Evolutionary conservation across 2,888 invertebrate species (phyloP).

Genomic region (Holacanthella duospinosa): DNA sequence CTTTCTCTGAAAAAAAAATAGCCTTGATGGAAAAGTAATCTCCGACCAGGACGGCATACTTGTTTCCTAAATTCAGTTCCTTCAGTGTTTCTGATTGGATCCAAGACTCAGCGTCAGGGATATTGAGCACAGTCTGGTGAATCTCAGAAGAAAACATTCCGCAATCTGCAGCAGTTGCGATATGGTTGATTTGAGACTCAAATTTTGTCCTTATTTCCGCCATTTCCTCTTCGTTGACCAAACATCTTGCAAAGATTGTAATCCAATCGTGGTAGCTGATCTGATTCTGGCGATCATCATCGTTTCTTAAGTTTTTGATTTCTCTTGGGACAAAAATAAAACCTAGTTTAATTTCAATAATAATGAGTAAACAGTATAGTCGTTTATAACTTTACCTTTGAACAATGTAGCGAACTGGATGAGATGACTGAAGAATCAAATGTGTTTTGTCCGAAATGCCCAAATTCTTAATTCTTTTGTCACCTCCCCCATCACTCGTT

Average conservation of each 20-base stretch:
- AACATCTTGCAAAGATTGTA: slow-evolving; percentile 31
- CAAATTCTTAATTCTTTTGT: not conserved
- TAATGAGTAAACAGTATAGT: not conserved
- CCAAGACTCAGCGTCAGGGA: slow-evolving; percentile 17
- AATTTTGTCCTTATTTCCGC: not conserved
- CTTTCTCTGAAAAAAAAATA: slow-evolving; percentile 29
- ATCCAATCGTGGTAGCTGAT: slow-evolving; percentile 34
- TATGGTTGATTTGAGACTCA: slow-evolving; percentile 16
- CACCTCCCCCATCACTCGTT: slow-evolving; percentile 10
- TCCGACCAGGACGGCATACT: slow-evolving; percentile 35
- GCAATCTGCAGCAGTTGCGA: slow-evolving; percentile 29
- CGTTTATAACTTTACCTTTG: slow-evolving; percentile 23
- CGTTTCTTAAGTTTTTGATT: slow-evolving; percentile 7
- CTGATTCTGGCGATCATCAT: not conserved
- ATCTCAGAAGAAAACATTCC: slow-evolving; percentile 37
- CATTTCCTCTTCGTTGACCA: slow-evolving; percentile 4
- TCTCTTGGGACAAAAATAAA: slow-evolving; percentile 21
- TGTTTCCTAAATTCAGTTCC: slow-evolving; percentile 29
- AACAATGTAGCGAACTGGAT: slow-evolving; percentile 33
- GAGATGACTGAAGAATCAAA: slow-evolving; percentile 30
- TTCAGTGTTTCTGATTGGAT: not conserved
- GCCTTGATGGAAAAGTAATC: slow-evolving; percentile 36
- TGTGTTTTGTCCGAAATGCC: slow-evolving; percentile 30
- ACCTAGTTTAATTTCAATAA: slow-evolving; percentile 2
- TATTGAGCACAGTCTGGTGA: slow-evolving; percentile 33